Evolutionary conservation across 2,797 vertebrate species (phyloP).

Genomic region (Tokudaia tokunoshimensis): DNA sequence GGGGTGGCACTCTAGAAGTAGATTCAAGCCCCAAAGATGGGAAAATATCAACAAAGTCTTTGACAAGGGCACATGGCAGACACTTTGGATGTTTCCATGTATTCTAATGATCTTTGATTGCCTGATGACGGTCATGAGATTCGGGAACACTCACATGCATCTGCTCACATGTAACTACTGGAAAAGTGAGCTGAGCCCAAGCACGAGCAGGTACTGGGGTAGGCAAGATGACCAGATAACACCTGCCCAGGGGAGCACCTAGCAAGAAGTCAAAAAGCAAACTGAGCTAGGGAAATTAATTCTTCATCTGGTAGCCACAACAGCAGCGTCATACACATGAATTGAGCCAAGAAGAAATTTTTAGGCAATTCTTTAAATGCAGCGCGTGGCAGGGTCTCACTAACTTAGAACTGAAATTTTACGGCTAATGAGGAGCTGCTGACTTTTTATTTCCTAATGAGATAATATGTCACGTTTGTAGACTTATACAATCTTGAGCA

Average conservation of each 20-base stretch:
- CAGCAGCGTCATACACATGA: neutral
- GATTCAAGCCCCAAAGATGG: neutral
- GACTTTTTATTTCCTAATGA: neutral
- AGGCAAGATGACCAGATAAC: neutral
- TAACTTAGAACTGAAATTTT: neutral
- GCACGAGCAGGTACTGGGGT: neutral
- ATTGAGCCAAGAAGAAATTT: neutral
- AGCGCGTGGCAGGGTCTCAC: neutral
- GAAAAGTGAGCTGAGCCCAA: neutral
- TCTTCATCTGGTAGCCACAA: neutral
- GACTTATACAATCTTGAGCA: neutral
- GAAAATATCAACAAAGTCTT: neutral
- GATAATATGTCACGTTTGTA: neutral
- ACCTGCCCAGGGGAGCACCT: neutral
- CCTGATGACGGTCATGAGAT: neutral
- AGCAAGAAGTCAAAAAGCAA: neutral
- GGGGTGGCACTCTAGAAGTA: neutral
- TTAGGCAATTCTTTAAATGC: constrained; percentile 32
- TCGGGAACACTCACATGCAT: neutral
- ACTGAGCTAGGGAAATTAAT: constrained; percentile 10
- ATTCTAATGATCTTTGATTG: constrained; percentile 29
- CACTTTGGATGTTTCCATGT: neutral
- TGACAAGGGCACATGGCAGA: neutral
- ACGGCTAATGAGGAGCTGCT: neutral
- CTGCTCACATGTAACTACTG: neutral